Percentiles rank a stretch among this genome's conserved stretches.
Conservation (phyloP, 1,140 invertebrate genomes). For the Idris sp. region DNA sequence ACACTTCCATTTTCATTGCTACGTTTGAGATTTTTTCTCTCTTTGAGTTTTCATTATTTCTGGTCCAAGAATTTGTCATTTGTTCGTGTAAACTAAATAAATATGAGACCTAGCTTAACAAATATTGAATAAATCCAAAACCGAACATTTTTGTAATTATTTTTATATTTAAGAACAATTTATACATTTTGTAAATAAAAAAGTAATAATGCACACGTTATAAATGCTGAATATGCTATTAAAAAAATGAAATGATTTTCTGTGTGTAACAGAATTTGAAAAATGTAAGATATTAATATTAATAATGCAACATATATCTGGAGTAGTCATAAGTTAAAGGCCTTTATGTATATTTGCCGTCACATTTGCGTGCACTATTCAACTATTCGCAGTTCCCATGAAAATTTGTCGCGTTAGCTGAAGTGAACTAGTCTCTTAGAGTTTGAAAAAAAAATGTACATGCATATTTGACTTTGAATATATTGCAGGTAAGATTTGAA, state of each 20-base stretch:
- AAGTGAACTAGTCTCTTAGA: constrained; percentile 22
- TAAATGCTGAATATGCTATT: no score
- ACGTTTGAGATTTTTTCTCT: background rate
- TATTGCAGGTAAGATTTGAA: background rate
- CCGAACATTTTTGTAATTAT: no score
- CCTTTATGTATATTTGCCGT: constrained; percentile 26
- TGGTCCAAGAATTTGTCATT: background rate
- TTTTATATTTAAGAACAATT: no score
- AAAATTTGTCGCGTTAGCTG: constrained; percentile 29
- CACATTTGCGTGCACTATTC: constrained; percentile 25
- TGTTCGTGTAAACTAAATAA: no score
- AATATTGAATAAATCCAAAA: no score
- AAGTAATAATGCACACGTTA: no score
- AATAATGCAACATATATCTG: constrained; percentile 22
- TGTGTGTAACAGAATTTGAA: no score
- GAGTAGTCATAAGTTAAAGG: constrained; percentile 26
- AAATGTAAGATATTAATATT: constrained; percentile 19
- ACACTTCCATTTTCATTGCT: constrained; percentile 49
- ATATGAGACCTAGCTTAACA: no score
- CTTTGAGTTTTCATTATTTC: constrained; percentile 9
- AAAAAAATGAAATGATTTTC: no score
- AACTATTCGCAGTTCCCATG: constrained; percentile 21
- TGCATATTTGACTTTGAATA: constrained; percentile 2
- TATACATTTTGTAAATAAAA: no score
- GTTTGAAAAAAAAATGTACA: constrained; percentile 10